Evolutionary conservation across 2,888 invertebrate species (phyloP).

Genomic region (Eilema griseolum): DNA sequence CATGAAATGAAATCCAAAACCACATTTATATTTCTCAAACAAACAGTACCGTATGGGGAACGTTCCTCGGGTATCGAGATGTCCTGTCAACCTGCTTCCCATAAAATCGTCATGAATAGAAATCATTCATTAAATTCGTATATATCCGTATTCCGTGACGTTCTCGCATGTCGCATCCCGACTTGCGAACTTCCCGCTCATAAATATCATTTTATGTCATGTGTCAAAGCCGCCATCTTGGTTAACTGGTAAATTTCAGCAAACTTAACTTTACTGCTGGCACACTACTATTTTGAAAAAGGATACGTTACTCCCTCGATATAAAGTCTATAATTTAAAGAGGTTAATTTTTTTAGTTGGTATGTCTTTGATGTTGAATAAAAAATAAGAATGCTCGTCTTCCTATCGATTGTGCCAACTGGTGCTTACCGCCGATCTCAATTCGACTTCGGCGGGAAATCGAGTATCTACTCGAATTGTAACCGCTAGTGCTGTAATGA

Average conservation of each 20-base stretch:
- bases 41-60: constrained; percentile 28
- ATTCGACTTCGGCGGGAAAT: constrained; percentile 75
- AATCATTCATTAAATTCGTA: constrained; percentile 75
- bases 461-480: constrained; percentile 72
- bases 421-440: constrained; percentile 83
- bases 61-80: constrained; percentile 45
- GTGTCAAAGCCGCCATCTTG: constrained; percentile 82
- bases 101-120: constrained; percentile 81
- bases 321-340: constrained; percentile 66
- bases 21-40: constrained; percentile 23
- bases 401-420: constrained; percentile 85
- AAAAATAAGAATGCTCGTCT: constrained; percentile 74
- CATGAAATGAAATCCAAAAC: constrained; percentile 7
- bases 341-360: constrained; percentile 45
- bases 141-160: constrained; percentile 82
- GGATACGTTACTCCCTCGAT: constrained; percentile 62
- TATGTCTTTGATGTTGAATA: constrained; percentile 61
- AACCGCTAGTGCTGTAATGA: constrained; percentile 54
- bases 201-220: constrained; percentile 85
- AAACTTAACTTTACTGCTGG: constrained; percentile 59
- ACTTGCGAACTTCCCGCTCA: constrained; percentile 81
- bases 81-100: constrained; percentile 56
- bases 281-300: constrained; percentile 52
- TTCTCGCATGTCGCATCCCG: constrained; percentile 81
- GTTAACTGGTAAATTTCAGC: constrained; percentile 67